A percentile compares a stretch with the other conserved stretches of the same genome.
phyloP scores from a whole-genome alignment of 92 coral and sea anemone genomes.

The Plumapathes pennacea region DNA sequence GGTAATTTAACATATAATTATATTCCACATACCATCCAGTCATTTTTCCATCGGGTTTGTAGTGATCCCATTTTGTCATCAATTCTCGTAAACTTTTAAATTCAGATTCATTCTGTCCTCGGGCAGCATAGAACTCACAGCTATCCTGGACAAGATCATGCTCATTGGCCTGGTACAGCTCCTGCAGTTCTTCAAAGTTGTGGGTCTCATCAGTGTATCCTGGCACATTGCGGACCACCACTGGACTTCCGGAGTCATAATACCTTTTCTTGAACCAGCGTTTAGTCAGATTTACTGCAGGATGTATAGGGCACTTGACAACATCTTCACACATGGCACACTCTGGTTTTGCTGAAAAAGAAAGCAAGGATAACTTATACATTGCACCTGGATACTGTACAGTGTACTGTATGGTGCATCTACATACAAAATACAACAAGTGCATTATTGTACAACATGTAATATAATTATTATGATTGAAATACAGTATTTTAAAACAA shows the following conservation, averaged over 20 bases:
- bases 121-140: constrained; percentile 65
- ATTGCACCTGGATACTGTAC: no score
- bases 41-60: constrained; percentile 57
- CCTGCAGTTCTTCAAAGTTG: constrained; percentile 64
- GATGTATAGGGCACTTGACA: constrained; percentile 30
- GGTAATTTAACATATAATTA: no score
- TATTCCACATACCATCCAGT: constrained; percentile 71
- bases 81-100: constrained; percentile 25
- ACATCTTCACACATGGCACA: constrained; percentile 66
- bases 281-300: constrained; percentile 59
- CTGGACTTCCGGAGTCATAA: constrained; percentile 75
- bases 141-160: constrained; percentile 57
- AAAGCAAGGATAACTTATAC: neutral
- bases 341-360: constrained; percentile 52
- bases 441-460: no score
- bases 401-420: no score
- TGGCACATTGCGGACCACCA: constrained; percentile 53
- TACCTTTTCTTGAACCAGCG: constrained; percentile 59
- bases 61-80: constrained; percentile 62
- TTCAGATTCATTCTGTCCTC: constrained; percentile 26
- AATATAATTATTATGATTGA: no score
- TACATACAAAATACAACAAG: no score
- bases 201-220: constrained; percentile 58
- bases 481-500: no score
- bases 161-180: constrained; percentile 38